Conservation (phyloP, 2,888 invertebrate species). For the Electrophaes corylata region DNA sequence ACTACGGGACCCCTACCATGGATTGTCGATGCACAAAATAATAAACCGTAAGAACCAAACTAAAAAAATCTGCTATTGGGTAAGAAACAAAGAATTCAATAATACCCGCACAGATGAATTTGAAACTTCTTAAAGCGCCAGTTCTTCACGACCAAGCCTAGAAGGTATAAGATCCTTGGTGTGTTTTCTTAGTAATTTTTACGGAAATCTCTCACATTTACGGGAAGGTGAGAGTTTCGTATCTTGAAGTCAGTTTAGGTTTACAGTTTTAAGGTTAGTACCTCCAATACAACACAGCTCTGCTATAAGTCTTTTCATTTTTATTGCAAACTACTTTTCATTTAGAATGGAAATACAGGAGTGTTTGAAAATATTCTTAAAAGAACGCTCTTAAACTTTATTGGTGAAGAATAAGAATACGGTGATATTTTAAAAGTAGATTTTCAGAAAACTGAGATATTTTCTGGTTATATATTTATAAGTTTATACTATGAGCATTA, state of each 20-base stretch:
- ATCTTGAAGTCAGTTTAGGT: background rate
- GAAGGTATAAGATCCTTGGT: too few relatives aligned
- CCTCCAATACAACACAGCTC: background rate
- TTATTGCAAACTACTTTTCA: conserved; percentile 26
- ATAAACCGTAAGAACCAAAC: too few relatives aligned
- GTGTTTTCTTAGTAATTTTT: too few relatives aligned
- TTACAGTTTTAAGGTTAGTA: background rate
- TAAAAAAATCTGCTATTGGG: too few relatives aligned
- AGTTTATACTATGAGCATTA: background rate
- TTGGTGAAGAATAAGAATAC: conserved; percentile 11
- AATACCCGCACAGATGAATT: too few relatives aligned
- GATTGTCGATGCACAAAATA: background rate
- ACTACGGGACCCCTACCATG: background rate
- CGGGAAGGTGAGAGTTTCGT: too few relatives aligned
- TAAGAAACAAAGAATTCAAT: too few relatives aligned
- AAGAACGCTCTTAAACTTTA: conserved; percentile 1
- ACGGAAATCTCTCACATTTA: too few relatives aligned
- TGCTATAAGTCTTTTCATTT: conserved; percentile 10
- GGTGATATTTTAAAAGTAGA: background rate
- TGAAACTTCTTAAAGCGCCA: too few relatives aligned
- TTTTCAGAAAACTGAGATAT: background rate
- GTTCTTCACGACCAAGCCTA: too few relatives aligned
- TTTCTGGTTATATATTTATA: background rate
- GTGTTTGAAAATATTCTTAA: conserved; percentile 13
- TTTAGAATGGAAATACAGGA: conserved; percentile 23